A percentile compares a stretch with the other conserved stretches of the same genome.
These are phyloP conservation scores for Porites australiensis DNA, from an alignment of 64 coral and sea anemone species.

Conservation along the genomic window DNA sequence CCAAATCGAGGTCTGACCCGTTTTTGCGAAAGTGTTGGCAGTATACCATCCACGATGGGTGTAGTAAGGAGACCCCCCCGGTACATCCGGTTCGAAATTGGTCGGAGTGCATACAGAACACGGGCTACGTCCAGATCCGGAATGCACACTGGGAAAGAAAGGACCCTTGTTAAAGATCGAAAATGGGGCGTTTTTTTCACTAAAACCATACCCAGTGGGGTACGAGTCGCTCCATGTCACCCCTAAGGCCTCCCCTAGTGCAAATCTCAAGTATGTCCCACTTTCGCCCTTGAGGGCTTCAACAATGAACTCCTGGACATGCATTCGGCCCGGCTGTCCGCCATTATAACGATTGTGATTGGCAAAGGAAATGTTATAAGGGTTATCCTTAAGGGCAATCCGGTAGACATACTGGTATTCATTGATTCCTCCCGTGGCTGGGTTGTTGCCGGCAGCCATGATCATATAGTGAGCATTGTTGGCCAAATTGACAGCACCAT, in stretches of 20 bases:
- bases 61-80: conserved; percentile 44
- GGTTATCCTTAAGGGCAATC: conserved; percentile 60
- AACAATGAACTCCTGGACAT: conserved; percentile 78
- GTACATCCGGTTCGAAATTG: conserved; percentile 72
- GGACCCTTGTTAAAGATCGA: conserved; percentile 52
- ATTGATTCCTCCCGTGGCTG: conserved; percentile 72
- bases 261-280: conserved; percentile 61
- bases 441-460: conserved; percentile 91
- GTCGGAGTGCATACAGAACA: conserved; percentile 15
- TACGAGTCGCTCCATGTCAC: conserved; percentile 73
- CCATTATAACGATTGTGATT: conserved; percentile 84
- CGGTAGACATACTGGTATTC: conserved; percentile 77
- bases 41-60: conserved; percentile 75
- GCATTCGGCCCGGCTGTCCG: conserved; percentile 76
- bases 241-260: conserved; percentile 67
- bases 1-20: conserved; percentile 89
- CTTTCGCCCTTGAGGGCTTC: conserved; percentile 85
- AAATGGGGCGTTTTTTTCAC: conserved; percentile 27
- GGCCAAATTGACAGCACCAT: conserved; percentile 78
- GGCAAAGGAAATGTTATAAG: conserved; percentile 86
- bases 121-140: conserved; percentile 40
- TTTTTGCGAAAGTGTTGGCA: conserved; percentile 26
- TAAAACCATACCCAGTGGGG: conserved; percentile 83
- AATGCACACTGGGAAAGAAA: conserved; percentile 85
- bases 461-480: conserved; percentile 83